phyloP scores from a whole-genome alignment of 2,113 vertebrate genomes.

The Bagarius yarrelli region DNA sequence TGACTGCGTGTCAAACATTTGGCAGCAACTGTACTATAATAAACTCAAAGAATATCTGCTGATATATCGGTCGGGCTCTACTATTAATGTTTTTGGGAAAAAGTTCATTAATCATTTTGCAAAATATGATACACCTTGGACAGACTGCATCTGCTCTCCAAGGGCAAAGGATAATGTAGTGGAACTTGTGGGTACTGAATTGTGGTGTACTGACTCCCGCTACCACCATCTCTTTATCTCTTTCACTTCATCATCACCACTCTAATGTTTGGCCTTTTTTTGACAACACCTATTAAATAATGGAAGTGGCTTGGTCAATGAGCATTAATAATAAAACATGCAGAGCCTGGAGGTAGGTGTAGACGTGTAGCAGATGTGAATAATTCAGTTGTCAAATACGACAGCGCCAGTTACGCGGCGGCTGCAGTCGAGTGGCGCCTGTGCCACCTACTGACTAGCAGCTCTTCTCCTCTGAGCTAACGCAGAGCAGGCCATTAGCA shows the following conservation, averaged over 20 bases:
- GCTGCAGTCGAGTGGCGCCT: slow-evolving; percentile 52
- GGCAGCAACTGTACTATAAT: too few relatives aligned
- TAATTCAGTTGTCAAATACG: slow-evolving; percentile 70
- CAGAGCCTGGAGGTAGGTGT: slow-evolving; percentile 59
- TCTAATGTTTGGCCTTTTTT: slow-evolving; percentile 71
- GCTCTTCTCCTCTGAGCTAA: slow-evolving; percentile 46
- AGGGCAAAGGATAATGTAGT: slow-evolving; percentile 70
- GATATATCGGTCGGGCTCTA: neutral
- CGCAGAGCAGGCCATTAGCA: slow-evolving; percentile 34
- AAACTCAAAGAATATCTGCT: too few relatives aligned
- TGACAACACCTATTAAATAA: slow-evolving; percentile 81
- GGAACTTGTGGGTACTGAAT: slow-evolving; percentile 71
- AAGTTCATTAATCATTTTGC: slow-evolving; percentile 68
- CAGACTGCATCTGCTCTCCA: slow-evolving; percentile 63
- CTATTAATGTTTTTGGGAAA: slow-evolving; percentile 65
- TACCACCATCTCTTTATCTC: slow-evolving; percentile 67
- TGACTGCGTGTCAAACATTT: too few relatives aligned
- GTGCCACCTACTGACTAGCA: slow-evolving; percentile 65
- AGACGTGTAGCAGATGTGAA: slow-evolving; percentile 71
- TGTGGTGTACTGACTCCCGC: slow-evolving; percentile 52
- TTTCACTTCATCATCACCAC: slow-evolving; percentile 67
- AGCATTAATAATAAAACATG: slow-evolving; percentile 86
- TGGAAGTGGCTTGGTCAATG: slow-evolving; percentile 70
- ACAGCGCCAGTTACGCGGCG: slow-evolving; percentile 66
- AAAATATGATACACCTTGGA: slow-evolving; percentile 67